A percentile compares a stretch with the other conserved stretches of the same genome.
Evolutionary conservation across 53 echinoderm and acorn worm genomes (phyloP).

Genomic region (Glandiceps talaboti): DNA sequence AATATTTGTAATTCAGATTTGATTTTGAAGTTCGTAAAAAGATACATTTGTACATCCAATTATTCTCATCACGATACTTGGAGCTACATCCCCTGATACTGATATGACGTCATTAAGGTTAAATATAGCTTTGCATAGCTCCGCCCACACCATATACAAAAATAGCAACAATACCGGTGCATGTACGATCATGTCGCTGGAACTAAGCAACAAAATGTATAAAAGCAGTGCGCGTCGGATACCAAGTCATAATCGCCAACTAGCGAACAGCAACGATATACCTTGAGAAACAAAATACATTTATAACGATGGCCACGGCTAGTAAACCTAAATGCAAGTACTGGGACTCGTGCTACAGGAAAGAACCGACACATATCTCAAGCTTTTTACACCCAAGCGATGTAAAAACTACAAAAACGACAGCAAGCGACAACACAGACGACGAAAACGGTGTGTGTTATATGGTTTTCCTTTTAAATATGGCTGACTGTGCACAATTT

Average conservation of each 20-base stretch:
- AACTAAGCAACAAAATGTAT: not conserved
- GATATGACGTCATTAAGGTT: too few species aligned
- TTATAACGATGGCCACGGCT: not conserved
- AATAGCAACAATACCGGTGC: too few species aligned
- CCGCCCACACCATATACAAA: too few species aligned
- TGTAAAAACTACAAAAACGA: not conserved
- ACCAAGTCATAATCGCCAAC: not conserved
- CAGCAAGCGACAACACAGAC: not conserved
- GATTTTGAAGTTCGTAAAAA: too few species aligned
- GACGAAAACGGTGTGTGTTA: not conserved
- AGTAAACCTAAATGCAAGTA: not conserved
- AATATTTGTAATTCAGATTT: too few species aligned
- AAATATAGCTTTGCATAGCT: too few species aligned
- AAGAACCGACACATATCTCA: not conserved
- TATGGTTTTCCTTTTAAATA: too few species aligned
- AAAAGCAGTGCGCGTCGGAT: not conserved
- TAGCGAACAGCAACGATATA: not conserved
- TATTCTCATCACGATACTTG: too few species aligned
- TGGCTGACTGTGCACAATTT: not conserved
- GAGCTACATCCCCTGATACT: too few species aligned
- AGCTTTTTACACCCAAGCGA: not conserved
- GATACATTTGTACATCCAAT: too few species aligned
- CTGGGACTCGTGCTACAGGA: not conserved
- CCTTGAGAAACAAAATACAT: too few species aligned
- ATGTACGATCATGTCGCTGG: not conserved